These are phyloP conservation scores for Beroe forskalii DNA, from an alignment of 37 sponge, comb jelly and placozoan species.

Conservation along the genomic window DNA sequence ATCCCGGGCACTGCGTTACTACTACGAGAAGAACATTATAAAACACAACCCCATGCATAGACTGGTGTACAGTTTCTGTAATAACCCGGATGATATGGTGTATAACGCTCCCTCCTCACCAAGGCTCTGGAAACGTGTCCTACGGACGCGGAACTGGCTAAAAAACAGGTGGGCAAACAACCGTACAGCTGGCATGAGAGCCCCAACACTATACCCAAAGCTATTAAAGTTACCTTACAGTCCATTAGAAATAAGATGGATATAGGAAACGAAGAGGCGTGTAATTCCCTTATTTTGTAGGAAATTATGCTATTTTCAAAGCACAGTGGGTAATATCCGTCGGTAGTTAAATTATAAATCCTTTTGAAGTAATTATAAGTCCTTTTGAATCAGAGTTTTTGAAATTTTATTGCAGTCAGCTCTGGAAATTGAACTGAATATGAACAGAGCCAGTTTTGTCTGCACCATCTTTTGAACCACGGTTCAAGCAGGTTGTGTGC, in stretches of 20 bases:
- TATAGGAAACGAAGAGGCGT: not conserved
- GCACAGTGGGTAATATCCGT: not conserved
- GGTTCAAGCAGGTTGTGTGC: too few relatives aligned
- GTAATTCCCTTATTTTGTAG: too few relatives aligned
- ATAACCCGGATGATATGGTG: conserved; percentile 45
- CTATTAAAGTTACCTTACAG: conserved; percentile 30
- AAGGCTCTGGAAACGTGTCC: conserved; percentile 8
- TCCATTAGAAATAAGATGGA: not conserved
- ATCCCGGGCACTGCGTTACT: conserved; percentile 95
- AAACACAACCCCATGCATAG: conserved; percentile 43
- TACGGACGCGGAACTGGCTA: not conserved
- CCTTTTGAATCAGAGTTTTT: too few relatives aligned
- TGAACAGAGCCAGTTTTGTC: too few relatives aligned
- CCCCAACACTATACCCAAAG: not conserved
- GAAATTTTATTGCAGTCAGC: too few relatives aligned
- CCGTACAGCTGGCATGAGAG: not conserved
- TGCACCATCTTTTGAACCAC: too few relatives aligned
- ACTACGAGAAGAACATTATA: conserved; percentile 98
- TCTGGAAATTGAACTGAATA: too few relatives aligned
- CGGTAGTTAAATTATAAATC: not conserved
- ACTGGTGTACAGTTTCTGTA: conserved; percentile 44
- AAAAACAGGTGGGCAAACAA: not conserved
- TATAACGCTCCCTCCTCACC: conserved; percentile 15
- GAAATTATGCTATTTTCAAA: too few relatives aligned
- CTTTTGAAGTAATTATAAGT: not conserved